Percentiles rank a stretch among this genome's conserved stretches.
Conservation (phyloP, 2,113 vertebrate genomes). For the Loxodonta africana region DNA sequence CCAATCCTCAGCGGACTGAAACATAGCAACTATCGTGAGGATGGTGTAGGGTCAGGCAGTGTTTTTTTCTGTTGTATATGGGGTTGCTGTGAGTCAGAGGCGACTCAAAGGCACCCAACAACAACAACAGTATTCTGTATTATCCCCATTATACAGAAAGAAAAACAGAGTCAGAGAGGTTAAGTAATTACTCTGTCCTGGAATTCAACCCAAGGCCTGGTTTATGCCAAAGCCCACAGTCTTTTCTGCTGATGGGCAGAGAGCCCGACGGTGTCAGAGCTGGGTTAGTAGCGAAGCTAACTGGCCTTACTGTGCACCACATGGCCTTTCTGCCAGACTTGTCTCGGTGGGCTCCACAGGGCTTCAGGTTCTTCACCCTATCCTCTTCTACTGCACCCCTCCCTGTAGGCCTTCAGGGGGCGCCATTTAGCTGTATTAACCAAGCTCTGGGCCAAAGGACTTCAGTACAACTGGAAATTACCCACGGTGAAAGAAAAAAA, state of each 20-base stretch:
- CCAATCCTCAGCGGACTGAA: background rate
- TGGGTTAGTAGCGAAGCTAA: rapidly evolving
- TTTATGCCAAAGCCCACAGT: background rate
- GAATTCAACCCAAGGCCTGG: background rate
- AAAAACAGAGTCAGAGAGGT: background rate
- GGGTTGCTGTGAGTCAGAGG: background rate
- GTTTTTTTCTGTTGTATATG: background rate
- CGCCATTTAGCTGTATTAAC: conserved; percentile 81
- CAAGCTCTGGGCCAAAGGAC: too few relatives aligned
- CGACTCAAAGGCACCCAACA: background rate
- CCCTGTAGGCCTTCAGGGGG: conserved; percentile 78
- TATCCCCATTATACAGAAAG: background rate
- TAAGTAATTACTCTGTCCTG: background rate
- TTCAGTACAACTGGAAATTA: conserved; percentile 32
- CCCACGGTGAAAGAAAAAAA: background rate
- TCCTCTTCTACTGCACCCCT: background rate
- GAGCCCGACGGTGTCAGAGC: background rate
- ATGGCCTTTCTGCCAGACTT: background rate
- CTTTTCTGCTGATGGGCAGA: rapidly evolving
- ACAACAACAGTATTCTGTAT: background rate
- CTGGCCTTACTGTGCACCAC: background rate
- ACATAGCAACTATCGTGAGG: background rate
- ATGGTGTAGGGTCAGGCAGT: background rate
- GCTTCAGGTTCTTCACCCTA: background rate
- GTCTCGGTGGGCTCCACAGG: too few relatives aligned